A percentile compares a stretch with the other conserved stretches of the same genome.
Evolutionary conservation across 2,888 invertebrate species (phyloP).

Genomic region (Andrena praecox): DNA sequence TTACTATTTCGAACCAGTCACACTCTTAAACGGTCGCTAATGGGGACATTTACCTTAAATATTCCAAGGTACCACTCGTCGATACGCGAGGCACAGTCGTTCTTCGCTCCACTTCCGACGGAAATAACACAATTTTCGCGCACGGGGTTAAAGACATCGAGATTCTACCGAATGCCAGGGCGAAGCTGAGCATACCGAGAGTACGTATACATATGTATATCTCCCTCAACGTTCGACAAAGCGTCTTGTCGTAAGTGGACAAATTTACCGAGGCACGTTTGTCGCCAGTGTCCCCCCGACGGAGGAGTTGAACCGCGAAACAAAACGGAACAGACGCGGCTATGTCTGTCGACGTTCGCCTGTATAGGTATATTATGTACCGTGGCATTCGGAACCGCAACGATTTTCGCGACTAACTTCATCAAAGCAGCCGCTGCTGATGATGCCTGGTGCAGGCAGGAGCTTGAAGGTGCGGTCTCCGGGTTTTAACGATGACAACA

Average conservation of each 20-base stretch:
- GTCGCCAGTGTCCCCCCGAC: neutral
- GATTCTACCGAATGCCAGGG: neutral
- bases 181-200: neutral
- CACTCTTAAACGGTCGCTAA: no score
- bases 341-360: neutral
- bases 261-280: neutral
- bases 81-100: neutral
- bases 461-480: slow-evolving; percentile 40
- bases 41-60: no score
- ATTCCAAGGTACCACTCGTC: no score
- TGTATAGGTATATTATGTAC: neutral
- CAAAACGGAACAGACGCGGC: slow-evolving; percentile 3
- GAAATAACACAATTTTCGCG: neutral
- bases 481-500: slow-evolving; percentile 72
- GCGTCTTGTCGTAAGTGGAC: neutral
- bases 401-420: slow-evolving; percentile 44
- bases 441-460: slow-evolving; percentile 10
- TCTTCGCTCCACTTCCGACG: neutral
- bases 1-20: no score
- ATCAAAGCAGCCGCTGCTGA: slow-evolving; percentile 60
- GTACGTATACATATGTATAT: no score
- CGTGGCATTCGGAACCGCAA: slow-evolving; percentile 22
- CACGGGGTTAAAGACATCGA: neutral
- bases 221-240: neutral
- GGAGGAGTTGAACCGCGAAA: slow-evolving; percentile 20